Evolutionary conservation across 2,888 invertebrate species (phyloP), one percentile per base, ranked within the genome.

Genomic region (Poecilus cupreus): DNA sequence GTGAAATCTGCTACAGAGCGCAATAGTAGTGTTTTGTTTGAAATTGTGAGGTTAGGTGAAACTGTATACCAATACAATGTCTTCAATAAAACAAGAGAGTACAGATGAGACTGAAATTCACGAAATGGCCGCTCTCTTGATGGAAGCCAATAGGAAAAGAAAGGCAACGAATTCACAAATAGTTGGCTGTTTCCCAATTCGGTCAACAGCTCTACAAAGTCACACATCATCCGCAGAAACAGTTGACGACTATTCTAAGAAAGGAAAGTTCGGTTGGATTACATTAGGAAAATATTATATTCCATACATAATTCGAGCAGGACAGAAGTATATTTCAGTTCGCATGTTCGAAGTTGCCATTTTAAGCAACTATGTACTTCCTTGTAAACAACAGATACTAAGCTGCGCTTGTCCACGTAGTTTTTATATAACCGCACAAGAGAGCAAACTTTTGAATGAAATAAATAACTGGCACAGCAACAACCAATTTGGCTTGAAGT

Each of bases 401-500:
- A 96, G 95, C 84, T 97, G 97, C 89, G 96, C 96, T 11, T 96
- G 96, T 88, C 96, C 98, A 84, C 93, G 96, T 84, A 97, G 97
- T 90, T 97, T 97, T 89, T 98, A 96, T 88, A 96, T 98, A 84
- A 97, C 97, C 0, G 96, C 96, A 84, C 93, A 94, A 0, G 98
- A 98, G 90, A 95, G 97, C 75, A 93, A 96, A 84, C 91, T 98
- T 18, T 91, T 98, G 64, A 97, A 96, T 86, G 98, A 98, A 89
- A 97, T 98, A 85, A 98, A 98, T 89, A 92, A 93, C 83, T 95
- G 95, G 88, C 98, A 98, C 88, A 97, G 97, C 90, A 97, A 97
- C 86, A 94, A 93, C 82, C 95, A 96, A 88, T 98, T 96, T 88
- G 98, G 98, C 0, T 92, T 95, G 74, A 96, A 97, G 83, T 92